A percentile compares a stretch with the other conserved stretches of the same genome.
Evolutionary conservation across 2,888 invertebrate species (phyloP).

Genomic region (Pinctada fucata): DNA sequence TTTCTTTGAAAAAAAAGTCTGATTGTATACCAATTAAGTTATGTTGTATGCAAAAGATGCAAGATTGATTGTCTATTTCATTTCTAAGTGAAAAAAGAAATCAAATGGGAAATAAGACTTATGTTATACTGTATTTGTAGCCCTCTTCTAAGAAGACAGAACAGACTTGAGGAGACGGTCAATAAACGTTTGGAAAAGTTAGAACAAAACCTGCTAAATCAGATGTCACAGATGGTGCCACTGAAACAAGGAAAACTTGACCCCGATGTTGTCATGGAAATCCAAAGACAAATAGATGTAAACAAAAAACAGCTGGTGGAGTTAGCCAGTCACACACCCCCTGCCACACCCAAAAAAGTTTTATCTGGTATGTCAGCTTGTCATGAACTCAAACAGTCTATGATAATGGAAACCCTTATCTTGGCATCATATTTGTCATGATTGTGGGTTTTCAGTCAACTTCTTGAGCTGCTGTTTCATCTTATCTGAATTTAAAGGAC

Average conservation of each 20-base stretch:
- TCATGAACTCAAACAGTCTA: no score
- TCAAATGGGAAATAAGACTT: no score
- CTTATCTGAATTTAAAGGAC: no score
- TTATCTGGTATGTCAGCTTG: no score
- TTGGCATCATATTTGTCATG: no score
- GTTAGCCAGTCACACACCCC: slow-evolving; percentile 44
- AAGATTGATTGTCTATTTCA: neutral
- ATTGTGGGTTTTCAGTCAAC: no score
- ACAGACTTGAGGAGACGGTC: slow-evolving; percentile 57
- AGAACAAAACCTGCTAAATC: slow-evolving; percentile 56
- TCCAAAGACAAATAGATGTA: slow-evolving; percentile 53
- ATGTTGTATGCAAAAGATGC: neutral
- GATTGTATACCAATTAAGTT: neutral
- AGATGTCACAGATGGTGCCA: slow-evolving; percentile 41
- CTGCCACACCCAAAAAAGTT: slow-evolving; percentile 30
- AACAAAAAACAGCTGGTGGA: slow-evolving; percentile 52
- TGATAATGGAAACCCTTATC: no score
- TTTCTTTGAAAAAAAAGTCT: no score
- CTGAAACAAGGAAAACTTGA: neutral
- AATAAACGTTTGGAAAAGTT: slow-evolving; percentile 58
- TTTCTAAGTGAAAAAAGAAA: no score
- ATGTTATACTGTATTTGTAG: slow-evolving; percentile 40
- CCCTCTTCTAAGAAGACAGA: slow-evolving; percentile 62
- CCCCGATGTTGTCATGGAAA: slow-evolving; percentile 40
- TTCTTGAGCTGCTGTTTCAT: no score